phyloP scores from a whole-genome alignment of 2,797 vertebrate genomes.

The Sebastes ruberrimus region DNA sequence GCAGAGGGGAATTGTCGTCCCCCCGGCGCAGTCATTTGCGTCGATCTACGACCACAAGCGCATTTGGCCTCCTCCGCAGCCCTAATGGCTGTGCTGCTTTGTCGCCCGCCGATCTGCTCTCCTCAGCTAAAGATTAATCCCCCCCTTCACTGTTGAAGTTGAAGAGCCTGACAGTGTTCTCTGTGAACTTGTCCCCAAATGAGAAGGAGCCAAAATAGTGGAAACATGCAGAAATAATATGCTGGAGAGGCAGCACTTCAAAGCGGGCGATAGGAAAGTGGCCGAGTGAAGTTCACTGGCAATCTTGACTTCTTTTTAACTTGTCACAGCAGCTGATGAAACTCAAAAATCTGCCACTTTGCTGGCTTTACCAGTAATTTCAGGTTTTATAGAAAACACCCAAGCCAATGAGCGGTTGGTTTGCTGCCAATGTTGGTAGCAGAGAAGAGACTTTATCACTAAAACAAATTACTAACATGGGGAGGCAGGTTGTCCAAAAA shows the following conservation, averaged over 20 bases:
- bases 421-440: neutral
- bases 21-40: slow-evolving; percentile 71
- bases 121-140: slow-evolving; percentile 62
- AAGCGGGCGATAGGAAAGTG: slow-evolving; percentile 5
- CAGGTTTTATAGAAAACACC: neutral
- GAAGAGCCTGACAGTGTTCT: slow-evolving; percentile 49
- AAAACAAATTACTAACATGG: neutral
- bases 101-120: slow-evolving; percentile 64
- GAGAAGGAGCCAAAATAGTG: slow-evolving; percentile 26
- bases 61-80: slow-evolving; percentile 68
- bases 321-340: slow-evolving; percentile 12
- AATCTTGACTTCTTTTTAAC: neutral
- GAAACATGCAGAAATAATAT: slow-evolving; percentile 39
- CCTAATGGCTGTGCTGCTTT: slow-evolving; percentile 71
- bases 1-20: slow-evolving; percentile 59
- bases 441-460: slow-evolving; percentile 2
- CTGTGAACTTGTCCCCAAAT: slow-evolving; percentile 33
- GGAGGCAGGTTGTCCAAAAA: neutral
- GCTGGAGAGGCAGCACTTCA: slow-evolving; percentile 28
- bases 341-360: slow-evolving; percentile 2
- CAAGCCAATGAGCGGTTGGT: neutral
- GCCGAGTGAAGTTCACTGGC: slow-evolving; percentile 12
- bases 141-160: slow-evolving; percentile 41
- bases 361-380: neutral
- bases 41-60: slow-evolving; percentile 62